A percentile compares a stretch with the other conserved stretches of the same genome.
These are phyloP conservation scores for Eueremaeus valkanovi DNA, from an alignment of 2,888 invertebrate species.

Conservation along the genomic window DNA sequence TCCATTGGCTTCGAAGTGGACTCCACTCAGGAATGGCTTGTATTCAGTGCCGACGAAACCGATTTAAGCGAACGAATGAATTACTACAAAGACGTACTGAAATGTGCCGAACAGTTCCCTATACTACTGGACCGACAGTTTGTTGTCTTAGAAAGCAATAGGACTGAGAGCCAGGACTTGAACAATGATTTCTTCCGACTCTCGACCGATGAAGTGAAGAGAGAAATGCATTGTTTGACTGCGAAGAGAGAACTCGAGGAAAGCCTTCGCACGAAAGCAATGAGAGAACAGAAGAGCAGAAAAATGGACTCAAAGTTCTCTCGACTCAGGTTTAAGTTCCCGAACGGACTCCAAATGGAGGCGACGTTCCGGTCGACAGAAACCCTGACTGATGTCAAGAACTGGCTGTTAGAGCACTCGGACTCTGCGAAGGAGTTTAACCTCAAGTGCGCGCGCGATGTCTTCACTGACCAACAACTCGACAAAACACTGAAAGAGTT, in stretches of 20 bases:
- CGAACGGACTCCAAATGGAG: conserved; percentile 30
- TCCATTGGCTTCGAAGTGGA: conserved; percentile 67
- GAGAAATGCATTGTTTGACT: conserved; percentile 32
- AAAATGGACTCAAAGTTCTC: conserved; percentile 28
- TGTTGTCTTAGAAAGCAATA: neutral
- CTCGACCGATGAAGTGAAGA: conserved; percentile 34
- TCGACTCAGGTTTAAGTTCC: conserved; percentile 33
- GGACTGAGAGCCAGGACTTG: neutral
- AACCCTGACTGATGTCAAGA: conserved; percentile 32
- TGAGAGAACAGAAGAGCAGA: conserved; percentile 84
- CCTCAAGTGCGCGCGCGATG: conserved; percentile 16
- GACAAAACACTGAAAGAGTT: neutral
- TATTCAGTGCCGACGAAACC: conserved; percentile 57
- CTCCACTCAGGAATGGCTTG: conserved; percentile 66
- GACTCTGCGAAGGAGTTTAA: neutral
- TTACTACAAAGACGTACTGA: conserved; percentile 66
- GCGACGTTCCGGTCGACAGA: conserved; percentile 35
- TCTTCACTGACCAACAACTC: conserved; percentile 17
- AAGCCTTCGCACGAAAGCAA: conserved; percentile 79
- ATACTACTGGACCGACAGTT: conserved; percentile 72
- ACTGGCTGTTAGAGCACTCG: conserved; percentile 19
- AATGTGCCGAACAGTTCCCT: conserved; percentile 72
- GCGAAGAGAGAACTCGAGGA: conserved; percentile 20
- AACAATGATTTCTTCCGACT: conserved; percentile 11
- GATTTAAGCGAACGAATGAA: conserved; percentile 47